Base-by-base conservation (phyloP, 1,140 invertebrate genomes). In the Cardiocondyla obscurior region DNA sequence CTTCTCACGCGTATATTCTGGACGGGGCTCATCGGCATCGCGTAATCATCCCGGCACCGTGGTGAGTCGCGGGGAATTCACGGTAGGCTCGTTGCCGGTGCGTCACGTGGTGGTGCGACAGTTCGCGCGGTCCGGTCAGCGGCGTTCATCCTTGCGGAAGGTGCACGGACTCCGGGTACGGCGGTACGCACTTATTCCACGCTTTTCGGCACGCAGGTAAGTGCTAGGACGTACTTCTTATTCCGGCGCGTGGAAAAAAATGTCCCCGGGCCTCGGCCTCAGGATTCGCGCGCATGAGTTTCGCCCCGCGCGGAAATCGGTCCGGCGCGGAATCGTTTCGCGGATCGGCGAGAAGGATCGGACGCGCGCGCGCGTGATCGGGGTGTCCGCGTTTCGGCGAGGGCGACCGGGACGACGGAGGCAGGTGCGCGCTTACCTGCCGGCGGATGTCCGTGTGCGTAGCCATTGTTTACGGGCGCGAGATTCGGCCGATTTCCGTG, bases 191-290 rank as follows among this genome's bases (percentile, higher is more conserved):
- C 39, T 76, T 76, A 62, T 74, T 74, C 46, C 72, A 19, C 72
- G 72, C 72, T 62, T 62, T 62, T 76, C 55, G 55, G 72, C 72
- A 76, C 72, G 28, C 28, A 76, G 72, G 72, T 76, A 62, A 76
- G 72, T 46, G 10, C 22, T n/a, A 22, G 49, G 51, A 30, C 67
- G 30, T 33, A 36, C 69, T 22, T 58, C 10, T 25, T n/a, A n/a
- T n/a, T 51, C 22, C 10, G 14, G 51, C 36, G 19, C 70, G 70
- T 22, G 33, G 14, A 74, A 28, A 60, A 58, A 62, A 58, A 28
- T 33, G 33, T 73, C 39, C 33, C 51, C 19, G 51, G 12, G 58
- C 33, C 33, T 8, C 8, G 0, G 16, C 12, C 14, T 4, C 25
- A n/a, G n/a, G n/a, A 1, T 3, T 10, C 25, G 22, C 25, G 22